Conservation (phyloP, 2,113 vertebrate species). For the Lepus timidus region DNA sequence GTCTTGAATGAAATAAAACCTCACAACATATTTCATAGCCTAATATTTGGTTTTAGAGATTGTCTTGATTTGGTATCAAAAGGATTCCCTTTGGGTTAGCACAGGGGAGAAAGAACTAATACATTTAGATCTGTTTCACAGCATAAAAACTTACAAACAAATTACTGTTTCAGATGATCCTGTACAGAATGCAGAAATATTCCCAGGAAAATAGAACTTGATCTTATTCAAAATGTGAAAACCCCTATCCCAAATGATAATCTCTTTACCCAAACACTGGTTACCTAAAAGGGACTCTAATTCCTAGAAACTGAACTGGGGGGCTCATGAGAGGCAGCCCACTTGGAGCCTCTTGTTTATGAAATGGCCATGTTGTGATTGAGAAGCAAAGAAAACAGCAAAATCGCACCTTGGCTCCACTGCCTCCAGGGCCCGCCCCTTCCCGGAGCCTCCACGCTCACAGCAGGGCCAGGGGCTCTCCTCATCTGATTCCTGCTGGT, state of each 20-base stretch:
- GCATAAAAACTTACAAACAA: slow-evolving; percentile 42
- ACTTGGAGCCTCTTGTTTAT: slow-evolving; percentile 32
- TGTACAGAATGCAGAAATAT: neutral
- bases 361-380: neutral
- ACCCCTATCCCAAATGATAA: neutral
- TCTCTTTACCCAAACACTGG: neutral
- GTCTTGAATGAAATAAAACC: slow-evolving; percentile 47
- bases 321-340: neutral
- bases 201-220: slow-evolving; percentile 21
- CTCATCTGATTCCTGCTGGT: neutral
- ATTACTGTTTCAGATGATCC: neutral
- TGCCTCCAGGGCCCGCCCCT: neutral
- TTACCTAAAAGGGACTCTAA: neutral
- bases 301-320: neutral
- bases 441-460: neutral
- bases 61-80: slow-evolving; percentile 39
- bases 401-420: neutral
- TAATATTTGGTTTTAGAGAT: slow-evolving; percentile 5
- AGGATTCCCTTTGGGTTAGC: slow-evolving; percentile 19
- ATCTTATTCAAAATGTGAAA: slow-evolving; percentile 42
- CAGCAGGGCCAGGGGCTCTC: neutral
- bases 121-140: neutral
- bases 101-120: neutral
- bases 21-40: neutral
- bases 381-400: neutral